A percentile compares a stretch with the other conserved stretches of the same genome.
Conservation (phyloP, 37 sponge, comb jelly and placozoan genomes). For the Beroe forskalii region DNA sequence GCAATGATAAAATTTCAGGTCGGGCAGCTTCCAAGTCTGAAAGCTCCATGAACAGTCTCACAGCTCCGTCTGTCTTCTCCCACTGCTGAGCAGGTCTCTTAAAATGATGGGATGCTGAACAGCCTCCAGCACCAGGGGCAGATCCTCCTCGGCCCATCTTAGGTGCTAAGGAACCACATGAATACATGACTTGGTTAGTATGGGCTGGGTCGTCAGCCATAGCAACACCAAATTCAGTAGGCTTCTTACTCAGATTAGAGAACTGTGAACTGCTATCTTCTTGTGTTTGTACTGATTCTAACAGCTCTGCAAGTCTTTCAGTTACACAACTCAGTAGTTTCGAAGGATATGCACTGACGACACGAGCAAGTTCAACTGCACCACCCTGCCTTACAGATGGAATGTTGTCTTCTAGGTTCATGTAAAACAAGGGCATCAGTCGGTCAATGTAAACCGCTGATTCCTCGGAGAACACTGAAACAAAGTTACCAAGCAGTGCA, state of each 20-base stretch:
- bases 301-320: conserved; percentile 62
- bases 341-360: conserved; percentile 76
- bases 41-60: conserved; percentile 72
- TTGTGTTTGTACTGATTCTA: conserved; percentile 68
- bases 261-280: conserved; percentile 68
- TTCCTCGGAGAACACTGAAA: conserved; percentile 82
- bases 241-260: conserved; percentile 65
- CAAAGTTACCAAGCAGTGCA: conserved; percentile 88
- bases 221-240: conserved; percentile 89
- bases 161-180: conserved; percentile 95
- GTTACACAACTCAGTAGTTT: not conserved
- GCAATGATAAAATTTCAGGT: conserved; percentile 64
- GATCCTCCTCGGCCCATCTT: conserved; percentile 79
- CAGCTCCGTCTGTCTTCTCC: conserved; percentile 89
- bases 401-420: conserved; percentile 87
- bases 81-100: conserved; percentile 88
- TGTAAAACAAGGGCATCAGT: conserved; percentile 76
- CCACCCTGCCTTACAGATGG: conserved; percentile 92
- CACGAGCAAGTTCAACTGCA: conserved; percentile 77
- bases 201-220: conserved; percentile 56
- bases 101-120: conserved; percentile 74
- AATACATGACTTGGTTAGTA: conserved; percentile 79
- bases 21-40: conserved; percentile 34
- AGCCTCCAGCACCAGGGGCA: conserved; percentile 67
- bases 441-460: conserved; percentile 63